Evolutionary conservation across 2,888 invertebrate species (phyloP), one percentile per base, ranked within the genome.

Genomic region (Papilio elwesi): DNA sequence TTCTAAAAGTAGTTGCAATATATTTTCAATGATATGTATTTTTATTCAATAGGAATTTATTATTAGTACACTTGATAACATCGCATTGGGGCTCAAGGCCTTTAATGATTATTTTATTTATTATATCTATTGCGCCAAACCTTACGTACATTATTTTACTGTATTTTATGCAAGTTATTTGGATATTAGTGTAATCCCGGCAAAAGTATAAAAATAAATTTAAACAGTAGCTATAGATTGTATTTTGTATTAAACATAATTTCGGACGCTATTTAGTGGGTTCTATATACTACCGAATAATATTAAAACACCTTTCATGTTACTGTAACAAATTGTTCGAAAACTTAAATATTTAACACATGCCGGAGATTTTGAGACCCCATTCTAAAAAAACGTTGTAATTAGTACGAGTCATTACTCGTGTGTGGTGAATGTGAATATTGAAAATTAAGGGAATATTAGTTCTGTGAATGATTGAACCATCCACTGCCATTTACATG

Each of bases 21-120:
- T 78, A 80, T 81, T 80, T 78, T 75, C 80, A 81, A 81, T 80
- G 78, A 69, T 79, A 77, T 83, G 43, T 43, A 82, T 79, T 82
- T 83, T 78, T 86, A 86, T 83, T 84, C 76, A 77, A 81, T 81
- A 77, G 84, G 79, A 82, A 80, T 83, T 83, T 80, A 83, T 80
- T 80, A 81, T 77, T 80, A 74, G 78, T 64, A 75, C 76, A 74
- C 78, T 79, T 75, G 71, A 72, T 66, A 15, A 43, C 57, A 75
- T 78, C 69, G 73, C 76, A 76, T 68, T 49, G 85, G 86, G 80
- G 85, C 86, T 85, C 86, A 85, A 87, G 87, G 83, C 86, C 85
- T 87, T 81, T 68, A 65, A 66, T 73, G 62, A 70, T 73, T 55
- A 73, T 73, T 62, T 72, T 51, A 68, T 76, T 77, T 72, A 72